These are phyloP conservation scores for Pimephales promelas DNA, from an alignment of 2,113 vertebrate genomes.

Conservation along the genomic window DNA sequence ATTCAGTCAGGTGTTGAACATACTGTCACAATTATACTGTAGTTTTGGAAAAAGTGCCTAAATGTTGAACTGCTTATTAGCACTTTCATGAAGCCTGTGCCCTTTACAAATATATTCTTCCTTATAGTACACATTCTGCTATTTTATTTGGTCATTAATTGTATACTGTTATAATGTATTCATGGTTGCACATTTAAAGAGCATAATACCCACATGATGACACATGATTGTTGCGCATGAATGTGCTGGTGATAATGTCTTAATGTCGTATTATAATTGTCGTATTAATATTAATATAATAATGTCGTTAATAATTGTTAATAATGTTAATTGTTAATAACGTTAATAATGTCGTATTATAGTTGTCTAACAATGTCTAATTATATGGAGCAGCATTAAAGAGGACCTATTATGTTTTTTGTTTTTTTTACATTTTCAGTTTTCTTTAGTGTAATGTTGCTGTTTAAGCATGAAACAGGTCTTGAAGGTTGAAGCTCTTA, in stretches of 20 bases:
- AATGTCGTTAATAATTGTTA: too few species aligned
- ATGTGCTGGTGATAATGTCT: not conserved
- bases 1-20: constrained; percentile 17
- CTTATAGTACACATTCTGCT: too few species aligned
- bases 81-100: not conserved
- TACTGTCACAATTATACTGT: constrained; percentile 4
- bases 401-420: too few species aligned
- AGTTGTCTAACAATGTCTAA: not conserved
- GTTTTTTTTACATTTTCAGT: too few species aligned
- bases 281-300: too few species aligned
- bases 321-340: too few species aligned
- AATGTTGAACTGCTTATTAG: not conserved
- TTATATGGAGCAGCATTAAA: not conserved
- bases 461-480: too few species aligned
- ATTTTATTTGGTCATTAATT: too few species aligned
- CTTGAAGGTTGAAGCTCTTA: too few species aligned
- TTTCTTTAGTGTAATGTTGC: too few species aligned
- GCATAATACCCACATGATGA: not conserved
- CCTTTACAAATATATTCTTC: not conserved
- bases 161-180: too few species aligned
- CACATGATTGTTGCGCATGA: not conserved
- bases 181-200: not conserved
- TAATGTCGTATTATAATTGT: not conserved
- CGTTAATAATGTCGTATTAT: too few species aligned
- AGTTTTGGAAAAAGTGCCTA: not conserved